Evolutionary conservation across 1,140 invertebrate species (phyloP).

Genomic region (Hylyphantes graminicola): DNA sequence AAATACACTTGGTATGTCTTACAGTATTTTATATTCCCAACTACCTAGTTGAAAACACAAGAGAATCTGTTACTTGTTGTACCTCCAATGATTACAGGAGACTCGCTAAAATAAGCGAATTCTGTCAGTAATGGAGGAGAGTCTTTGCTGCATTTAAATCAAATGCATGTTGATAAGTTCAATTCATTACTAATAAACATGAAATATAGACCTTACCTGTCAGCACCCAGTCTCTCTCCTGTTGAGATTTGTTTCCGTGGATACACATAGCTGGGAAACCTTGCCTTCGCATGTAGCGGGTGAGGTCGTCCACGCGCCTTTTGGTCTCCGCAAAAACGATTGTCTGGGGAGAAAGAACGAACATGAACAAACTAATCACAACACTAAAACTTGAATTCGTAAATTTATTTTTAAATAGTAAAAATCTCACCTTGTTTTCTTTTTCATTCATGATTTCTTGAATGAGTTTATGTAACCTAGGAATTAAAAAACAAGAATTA

Average conservation of each 20-base stretch:
- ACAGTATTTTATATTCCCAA: too few species aligned
- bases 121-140: too few species aligned
- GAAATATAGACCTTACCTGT: slow-evolving; percentile 65
- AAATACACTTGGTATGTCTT: too few species aligned
- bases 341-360: slow-evolving; percentile 61
- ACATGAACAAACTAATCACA: neutral
- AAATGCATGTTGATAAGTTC: too few species aligned
- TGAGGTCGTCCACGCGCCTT: slow-evolving; percentile 72
- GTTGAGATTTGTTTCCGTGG: slow-evolving; percentile 73
- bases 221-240: slow-evolving; percentile 71
- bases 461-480: slow-evolving; percentile 47
- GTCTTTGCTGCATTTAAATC: too few species aligned
- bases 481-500: neutral
- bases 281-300: slow-evolving; percentile 69
- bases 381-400: neutral
- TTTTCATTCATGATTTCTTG: slow-evolving; percentile 62
- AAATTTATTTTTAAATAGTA: neutral
- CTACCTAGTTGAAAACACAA: too few species aligned
- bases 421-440: slow-evolving; percentile 59
- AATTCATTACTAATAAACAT: neutral
- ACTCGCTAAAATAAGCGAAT: too few species aligned
- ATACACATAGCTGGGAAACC: slow-evolving; percentile 66
- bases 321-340: slow-evolving; percentile 75
- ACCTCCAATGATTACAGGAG: too few species aligned
- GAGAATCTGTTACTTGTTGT: too few species aligned